Evolutionary conservation across 2,113 vertebrate species (phyloP).

Genomic region (Clarias magur): DNA sequence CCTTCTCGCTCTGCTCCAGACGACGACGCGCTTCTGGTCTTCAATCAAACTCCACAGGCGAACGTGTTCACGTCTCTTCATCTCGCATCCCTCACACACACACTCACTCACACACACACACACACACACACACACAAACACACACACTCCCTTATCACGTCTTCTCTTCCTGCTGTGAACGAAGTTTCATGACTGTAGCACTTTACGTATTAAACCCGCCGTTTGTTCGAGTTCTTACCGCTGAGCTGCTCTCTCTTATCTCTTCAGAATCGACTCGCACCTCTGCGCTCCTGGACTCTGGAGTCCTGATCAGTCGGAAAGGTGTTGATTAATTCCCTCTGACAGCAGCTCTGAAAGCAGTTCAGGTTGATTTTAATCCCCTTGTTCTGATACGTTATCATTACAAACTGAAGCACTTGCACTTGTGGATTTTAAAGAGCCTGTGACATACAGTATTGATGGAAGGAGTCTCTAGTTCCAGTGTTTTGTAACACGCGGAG

Average conservation of each 20-base stretch:
- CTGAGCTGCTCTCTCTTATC: background rate
- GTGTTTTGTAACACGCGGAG: background rate
- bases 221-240: background rate
- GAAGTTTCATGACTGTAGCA: background rate
- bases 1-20: background rate
- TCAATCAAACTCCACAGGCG: conserved; percentile 2
- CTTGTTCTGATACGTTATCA: background rate
- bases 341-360: background rate
- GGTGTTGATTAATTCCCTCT: background rate
- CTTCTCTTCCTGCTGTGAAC: background rate
- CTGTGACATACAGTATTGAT: background rate
- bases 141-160: background rate
- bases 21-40: background rate
- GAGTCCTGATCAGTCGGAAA: background rate
- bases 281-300: background rate
- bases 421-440: too few species aligned
- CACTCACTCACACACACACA: background rate
- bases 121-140: background rate
- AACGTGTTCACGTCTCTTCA: background rate
- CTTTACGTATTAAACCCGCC: background rate
- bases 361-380: background rate
- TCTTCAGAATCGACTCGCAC: background rate
- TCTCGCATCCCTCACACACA: background rate
- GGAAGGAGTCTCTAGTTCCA: background rate
- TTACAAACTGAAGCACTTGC: background rate